phyloP scores from a whole-genome alignment of 2,888 invertebrate species.

The Branchipolynoe longqiensis region DNA sequence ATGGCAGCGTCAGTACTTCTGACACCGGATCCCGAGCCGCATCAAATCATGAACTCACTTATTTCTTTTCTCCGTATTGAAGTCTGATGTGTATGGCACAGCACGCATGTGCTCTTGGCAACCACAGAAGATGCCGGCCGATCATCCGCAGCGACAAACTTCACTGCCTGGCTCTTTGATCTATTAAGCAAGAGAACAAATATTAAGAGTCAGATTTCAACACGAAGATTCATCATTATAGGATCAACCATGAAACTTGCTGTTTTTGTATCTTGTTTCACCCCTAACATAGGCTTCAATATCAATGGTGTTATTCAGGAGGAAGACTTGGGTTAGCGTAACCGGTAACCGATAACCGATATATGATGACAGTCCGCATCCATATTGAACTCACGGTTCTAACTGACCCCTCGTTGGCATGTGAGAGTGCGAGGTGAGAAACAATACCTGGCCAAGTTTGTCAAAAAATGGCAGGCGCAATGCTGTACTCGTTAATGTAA shows the following conservation, averaged over 20 bases:
- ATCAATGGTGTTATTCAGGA: neutral
- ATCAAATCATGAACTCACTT: neutral
- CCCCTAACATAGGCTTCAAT: neutral
- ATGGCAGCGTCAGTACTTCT: constrained; percentile 53
- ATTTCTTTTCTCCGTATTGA: neutral
- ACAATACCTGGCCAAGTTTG: neutral
- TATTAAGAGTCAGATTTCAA: neutral
- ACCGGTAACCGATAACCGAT: too few relatives aligned
- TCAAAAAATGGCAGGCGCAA: neutral
- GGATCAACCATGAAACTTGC: neutral
- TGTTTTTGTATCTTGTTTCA: neutral
- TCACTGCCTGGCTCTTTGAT: neutral
- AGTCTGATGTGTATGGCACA: neutral
- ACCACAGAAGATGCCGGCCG: neutral
- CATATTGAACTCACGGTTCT: neutral
- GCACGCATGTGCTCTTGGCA: neutral
- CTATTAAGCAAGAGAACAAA: too few relatives aligned
- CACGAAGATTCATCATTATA: neutral
- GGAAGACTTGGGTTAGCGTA: neutral
- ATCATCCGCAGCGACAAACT: neutral
- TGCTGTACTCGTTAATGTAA: constrained; percentile 7
- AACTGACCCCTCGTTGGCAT: neutral
- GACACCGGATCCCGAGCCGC: constrained; percentile 46
- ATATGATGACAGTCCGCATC: neutral
- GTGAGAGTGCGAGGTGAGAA: neutral